These are phyloP conservation scores for Mesorhabditis spiculigera DNA, from an alignment of 2,888 invertebrate species.

Conservation along the genomic window DNA sequence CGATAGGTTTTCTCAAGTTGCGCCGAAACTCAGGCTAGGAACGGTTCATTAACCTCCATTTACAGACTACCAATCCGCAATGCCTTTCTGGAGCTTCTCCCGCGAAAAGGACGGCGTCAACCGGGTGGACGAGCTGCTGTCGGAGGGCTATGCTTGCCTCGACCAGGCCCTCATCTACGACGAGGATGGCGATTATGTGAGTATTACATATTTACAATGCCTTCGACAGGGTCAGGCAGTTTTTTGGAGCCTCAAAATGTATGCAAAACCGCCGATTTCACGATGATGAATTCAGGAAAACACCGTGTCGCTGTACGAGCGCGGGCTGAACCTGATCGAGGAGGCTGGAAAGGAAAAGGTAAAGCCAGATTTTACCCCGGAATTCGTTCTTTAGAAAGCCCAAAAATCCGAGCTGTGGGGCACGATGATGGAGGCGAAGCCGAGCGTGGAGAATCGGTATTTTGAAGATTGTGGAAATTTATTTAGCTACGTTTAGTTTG, in stretches of 20 bases:
- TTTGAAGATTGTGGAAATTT: constrained; percentile 20
- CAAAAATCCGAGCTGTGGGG: constrained; percentile 67
- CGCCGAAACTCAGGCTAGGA: too few species aligned
- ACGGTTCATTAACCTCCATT: too few species aligned
- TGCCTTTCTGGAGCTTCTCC: constrained; percentile 1
- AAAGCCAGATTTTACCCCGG: not conserved
- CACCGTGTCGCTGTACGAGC: constrained; percentile 63
- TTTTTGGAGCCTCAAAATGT: not conserved
- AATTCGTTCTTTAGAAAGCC: constrained; percentile 62
- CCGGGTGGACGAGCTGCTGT: constrained; percentile 34
- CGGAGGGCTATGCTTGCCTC: constrained; percentile 53
- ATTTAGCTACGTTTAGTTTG: constrained; percentile 19
- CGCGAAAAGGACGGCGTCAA: constrained; percentile 7
- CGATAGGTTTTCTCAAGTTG: too few species aligned
- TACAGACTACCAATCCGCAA: not conserved
- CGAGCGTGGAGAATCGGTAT: constrained; percentile 59
- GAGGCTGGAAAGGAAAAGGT: constrained; percentile 60
- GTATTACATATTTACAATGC: constrained; percentile 10
- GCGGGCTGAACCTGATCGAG: constrained; percentile 67
- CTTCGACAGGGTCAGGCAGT: not conserved
- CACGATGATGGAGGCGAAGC: constrained; percentile 68
- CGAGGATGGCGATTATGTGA: constrained; percentile 46
- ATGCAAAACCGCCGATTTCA: not conserved
- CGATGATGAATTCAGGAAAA: constrained; percentile 29
- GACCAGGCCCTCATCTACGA: constrained; percentile 55